A percentile compares a stretch with the other conserved stretches of the same genome.
Evolutionary conservation across 2,888 invertebrate genomes (phyloP).

Genomic region (Ormyrus thymus): DNA sequence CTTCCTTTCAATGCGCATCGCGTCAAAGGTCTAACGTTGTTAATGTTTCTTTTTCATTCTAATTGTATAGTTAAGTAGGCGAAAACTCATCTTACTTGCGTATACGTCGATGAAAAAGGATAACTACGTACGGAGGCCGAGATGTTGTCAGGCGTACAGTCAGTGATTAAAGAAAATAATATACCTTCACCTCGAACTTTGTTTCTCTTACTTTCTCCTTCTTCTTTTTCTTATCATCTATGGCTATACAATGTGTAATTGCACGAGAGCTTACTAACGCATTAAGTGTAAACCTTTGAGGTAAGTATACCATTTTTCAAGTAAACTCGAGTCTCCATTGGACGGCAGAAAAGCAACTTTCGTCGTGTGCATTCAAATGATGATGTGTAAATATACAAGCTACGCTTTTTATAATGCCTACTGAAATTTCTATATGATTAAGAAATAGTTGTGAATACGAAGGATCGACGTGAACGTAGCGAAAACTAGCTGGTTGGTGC

Average conservation of each 20-base stretch:
- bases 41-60: conserved; percentile 47
- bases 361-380: neutral
- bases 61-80: conserved; percentile 50
- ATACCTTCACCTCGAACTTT: conserved; percentile 14
- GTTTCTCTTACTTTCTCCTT: conserved; percentile 3
- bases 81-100: conserved; percentile 28
- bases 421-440: conserved; percentile 5
- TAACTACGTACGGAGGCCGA: neutral
- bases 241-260: neutral
- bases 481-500: neutral
- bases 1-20: conserved; percentile 50
- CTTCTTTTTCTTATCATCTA: neutral
- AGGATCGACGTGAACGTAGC: conserved; percentile 12
- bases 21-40: conserved; percentile 52
- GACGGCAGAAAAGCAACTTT: too few species aligned
- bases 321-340: neutral
- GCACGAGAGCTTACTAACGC: conserved; percentile 22
- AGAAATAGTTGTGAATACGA: conserved; percentile 14
- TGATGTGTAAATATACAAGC: neutral
- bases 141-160: conserved; percentile 19
- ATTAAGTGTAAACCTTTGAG: conserved; percentile 17
- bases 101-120: conserved; percentile 24
- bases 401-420: conserved; percentile 31
- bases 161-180: conserved; percentile 37
- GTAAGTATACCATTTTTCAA: conserved; percentile 42